A percentile compares a stretch with the other conserved stretches of the same genome.
These are phyloP conservation scores for Hycleus phaleratus DNA, from an alignment of 1,140 invertebrate species.

Conservation along the genomic window DNA sequence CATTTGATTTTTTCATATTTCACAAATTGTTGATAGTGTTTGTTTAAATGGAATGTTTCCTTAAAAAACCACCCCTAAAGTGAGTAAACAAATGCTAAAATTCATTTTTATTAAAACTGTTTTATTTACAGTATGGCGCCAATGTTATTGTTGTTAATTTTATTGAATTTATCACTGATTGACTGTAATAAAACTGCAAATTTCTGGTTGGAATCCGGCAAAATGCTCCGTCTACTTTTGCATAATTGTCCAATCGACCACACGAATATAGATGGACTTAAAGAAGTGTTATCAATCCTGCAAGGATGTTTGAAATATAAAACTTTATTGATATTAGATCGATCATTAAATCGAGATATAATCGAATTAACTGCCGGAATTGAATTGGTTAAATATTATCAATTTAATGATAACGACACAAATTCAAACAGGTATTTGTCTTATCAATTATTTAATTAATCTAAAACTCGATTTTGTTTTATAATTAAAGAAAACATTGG, in stretches of 20 bases:
- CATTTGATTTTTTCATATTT: no score
- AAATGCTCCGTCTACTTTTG: slow-evolving; percentile 7
- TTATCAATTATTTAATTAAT: background rate
- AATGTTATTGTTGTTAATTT: background rate
- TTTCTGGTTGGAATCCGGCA: slow-evolving; percentile 5
- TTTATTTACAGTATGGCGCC: background rate
- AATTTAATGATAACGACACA: slow-evolving; percentile 3
- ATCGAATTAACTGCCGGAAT: slow-evolving; percentile 17
- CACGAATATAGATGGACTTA: background rate
- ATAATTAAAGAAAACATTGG: no score
- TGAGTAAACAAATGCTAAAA: background rate
- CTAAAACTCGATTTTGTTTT: no score
- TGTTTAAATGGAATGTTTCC: no score
- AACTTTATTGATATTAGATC: slow-evolving; percentile 21
- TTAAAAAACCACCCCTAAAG: no score
- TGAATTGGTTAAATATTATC: slow-evolving; percentile 11
- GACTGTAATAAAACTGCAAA: slow-evolving; percentile 1
- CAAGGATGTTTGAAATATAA: slow-evolving; percentile 19
- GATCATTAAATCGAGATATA: slow-evolving; percentile 17
- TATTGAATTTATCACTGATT: no score
- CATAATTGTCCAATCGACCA: slow-evolving; percentile 1
- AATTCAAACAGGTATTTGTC: slow-evolving; percentile 1
- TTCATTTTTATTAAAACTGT: background rate
- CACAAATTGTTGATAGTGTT: no score
- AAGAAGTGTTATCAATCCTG: slow-evolving; percentile 10